Conservation (phyloP, 2,113 vertebrate genomes). For the Garra rufa region DNA sequence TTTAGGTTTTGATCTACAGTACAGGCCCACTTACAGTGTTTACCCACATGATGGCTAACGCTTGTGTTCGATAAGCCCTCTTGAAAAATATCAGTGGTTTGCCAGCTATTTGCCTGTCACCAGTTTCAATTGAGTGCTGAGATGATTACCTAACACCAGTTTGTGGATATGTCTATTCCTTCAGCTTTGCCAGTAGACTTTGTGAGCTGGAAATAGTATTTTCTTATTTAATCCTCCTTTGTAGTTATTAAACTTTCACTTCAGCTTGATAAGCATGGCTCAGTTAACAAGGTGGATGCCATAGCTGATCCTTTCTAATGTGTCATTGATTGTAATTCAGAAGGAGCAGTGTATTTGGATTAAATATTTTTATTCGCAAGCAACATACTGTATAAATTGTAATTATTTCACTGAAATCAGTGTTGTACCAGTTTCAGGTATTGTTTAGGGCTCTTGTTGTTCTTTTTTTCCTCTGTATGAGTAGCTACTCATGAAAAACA, state of each 20-base stretch:
- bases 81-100: conserved; percentile 57
- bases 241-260: neutral
- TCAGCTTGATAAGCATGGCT: neutral
- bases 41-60: conserved; percentile 10
- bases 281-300: too few species aligned
- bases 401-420: neutral
- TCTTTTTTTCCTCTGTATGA: too few species aligned
- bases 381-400: neutral
- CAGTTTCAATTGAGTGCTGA: conserved; percentile 47
- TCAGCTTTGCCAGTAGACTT: neutral
- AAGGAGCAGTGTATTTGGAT: neutral
- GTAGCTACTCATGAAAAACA: neutral
- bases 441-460: neutral
- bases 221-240: conserved; percentile 5
- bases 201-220: neutral
- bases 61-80: conserved; percentile 53
- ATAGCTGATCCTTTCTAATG: neutral
- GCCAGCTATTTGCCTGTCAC: conserved; percentile 56
- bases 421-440: neutral
- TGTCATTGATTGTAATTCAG: neutral
- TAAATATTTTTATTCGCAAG: neutral
- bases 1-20: conserved; percentile 10
- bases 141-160: conserved; percentile 45
- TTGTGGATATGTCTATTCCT: conserved; percentile 42
- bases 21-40: conserved; percentile 36